Evolutionary conservation across 2,888 invertebrate species (phyloP), one percentile per base, ranked within the genome.

Genomic region (Sinelater perroti): DNA sequence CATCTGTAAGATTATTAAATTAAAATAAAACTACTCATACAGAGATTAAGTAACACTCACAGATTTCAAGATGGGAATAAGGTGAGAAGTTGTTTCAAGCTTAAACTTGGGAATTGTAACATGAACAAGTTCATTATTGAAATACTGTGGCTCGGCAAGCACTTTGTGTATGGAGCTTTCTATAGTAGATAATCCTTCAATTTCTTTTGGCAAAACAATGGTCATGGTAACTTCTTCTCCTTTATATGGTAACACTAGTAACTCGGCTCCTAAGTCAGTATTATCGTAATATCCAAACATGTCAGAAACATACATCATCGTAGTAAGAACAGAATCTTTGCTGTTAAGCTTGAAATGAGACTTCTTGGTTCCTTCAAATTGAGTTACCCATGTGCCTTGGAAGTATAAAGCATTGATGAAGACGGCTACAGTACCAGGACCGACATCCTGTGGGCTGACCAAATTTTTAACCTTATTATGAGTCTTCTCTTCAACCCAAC

Each of bases 381-480:
- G 57, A 8, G 55, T 56, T 18, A 31, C 33, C 74, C 74, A 75
- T 47, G 67, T 67, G 33, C 69, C 75, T 28, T 71, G 70, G 53
- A 77, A 75, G 60, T 77, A 73, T 21, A 77, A 36, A 2, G 76
- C 73, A 56, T 78, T 78, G 1, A 76, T 69, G 24, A 78, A 59
- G 4, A 77, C 62, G 42, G 75, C 36, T 49, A 63, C 63, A 1
- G 74, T 75, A 8, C 63, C 42, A 0, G 26, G 50, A 14, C 36
- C 52, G 4, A 78, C 28, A 17, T 45, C 52, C 18, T 63, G 62
- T 2, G 71, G 60, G 3, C 42, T 35, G 5, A 77, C 61, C 3
- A 78, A 46, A 40, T 73, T 55, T 20, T 71, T 65, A 20, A 77
- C 77, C 67, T 72, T 75, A 24, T 74, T 55, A 53, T 75, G 70